Percentiles rank a stretch among this genome's conserved stretches.
Conservation (phyloP, 2,888 invertebrate genomes). For the Epiblema foenella region DNA sequence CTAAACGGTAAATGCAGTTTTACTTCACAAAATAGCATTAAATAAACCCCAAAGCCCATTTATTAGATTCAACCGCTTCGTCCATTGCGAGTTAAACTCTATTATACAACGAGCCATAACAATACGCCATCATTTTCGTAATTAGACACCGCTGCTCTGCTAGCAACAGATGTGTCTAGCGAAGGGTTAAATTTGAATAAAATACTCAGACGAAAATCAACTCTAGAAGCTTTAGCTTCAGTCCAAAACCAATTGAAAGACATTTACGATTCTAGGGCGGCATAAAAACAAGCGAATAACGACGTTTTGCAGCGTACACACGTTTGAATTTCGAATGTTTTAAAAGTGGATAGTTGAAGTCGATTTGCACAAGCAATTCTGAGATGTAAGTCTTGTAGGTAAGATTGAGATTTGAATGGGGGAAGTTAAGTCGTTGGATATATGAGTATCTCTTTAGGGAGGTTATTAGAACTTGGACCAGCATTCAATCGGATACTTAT, state of each 20-base stretch:
- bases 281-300: conserved; percentile 1
- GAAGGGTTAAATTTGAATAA: conserved; percentile 34
- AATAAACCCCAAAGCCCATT: conserved; percentile 7
- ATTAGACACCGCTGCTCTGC: conserved; percentile 28
- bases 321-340: conserved; percentile 8
- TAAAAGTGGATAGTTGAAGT: not conserved
- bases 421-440: conserved; percentile 22
- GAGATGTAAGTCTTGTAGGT: not conserved
- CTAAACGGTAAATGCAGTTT: too few relatives aligned
- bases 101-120: conserved; percentile 15
- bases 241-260: conserved; percentile 9
- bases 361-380: not conserved
- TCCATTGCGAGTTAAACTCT: conserved; percentile 22
- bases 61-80: conserved; percentile 16
- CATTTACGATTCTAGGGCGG: not conserved
- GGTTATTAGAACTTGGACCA: conserved; percentile 37
- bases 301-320: conserved; percentile 1
- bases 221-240: not conserved
- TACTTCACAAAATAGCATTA: not conserved
- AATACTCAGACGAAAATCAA: conserved; percentile 6
- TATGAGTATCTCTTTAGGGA: conserved; percentile 28
- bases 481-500: conserved; percentile 41
- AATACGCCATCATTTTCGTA: conserved; percentile 39
- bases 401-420: conserved; percentile 22
- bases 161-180: conserved; percentile 41